Evolutionary conservation across 2,797 vertebrate species (phyloP).

Genomic region (Liasis olivaceus): DNA sequence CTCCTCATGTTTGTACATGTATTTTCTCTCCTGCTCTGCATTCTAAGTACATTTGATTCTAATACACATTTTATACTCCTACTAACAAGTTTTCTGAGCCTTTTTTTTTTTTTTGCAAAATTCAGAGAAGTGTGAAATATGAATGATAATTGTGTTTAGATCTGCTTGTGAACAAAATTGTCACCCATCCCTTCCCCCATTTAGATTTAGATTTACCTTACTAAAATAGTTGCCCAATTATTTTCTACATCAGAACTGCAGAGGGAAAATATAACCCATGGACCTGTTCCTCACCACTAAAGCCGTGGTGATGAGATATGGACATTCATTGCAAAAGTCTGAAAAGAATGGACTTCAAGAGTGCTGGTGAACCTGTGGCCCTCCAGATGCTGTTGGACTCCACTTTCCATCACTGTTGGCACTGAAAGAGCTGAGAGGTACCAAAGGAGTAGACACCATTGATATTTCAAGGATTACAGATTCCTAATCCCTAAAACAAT

Average conservation of each 20-base stretch:
- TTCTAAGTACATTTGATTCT: neutral
- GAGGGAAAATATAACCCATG: constrained; percentile 12
- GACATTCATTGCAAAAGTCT: neutral
- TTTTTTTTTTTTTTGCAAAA: neutral
- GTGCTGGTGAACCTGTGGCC: neutral
- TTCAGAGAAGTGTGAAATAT: neutral
- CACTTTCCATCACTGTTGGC: neutral
- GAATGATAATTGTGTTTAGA: neutral
- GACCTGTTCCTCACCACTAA: neutral
- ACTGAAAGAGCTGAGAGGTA: neutral
- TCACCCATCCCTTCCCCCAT: neutral
- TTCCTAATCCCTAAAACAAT: neutral
- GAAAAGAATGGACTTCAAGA: neutral
- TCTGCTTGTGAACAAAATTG: neutral
- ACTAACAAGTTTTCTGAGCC: neutral
- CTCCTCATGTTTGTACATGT: neutral
- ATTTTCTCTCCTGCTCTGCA: neutral
- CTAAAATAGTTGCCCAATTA: neutral
- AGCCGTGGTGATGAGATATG: neutral
- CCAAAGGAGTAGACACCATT: neutral
- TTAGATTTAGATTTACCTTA: neutral
- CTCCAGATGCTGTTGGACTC: neutral
- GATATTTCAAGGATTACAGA: neutral
- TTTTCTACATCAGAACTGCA: neutral
- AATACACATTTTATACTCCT: neutral